These are phyloP conservation scores for Dioctria rufipes DNA, from an alignment of 2,888 invertebrate genomes.

Conservation along the genomic window DNA sequence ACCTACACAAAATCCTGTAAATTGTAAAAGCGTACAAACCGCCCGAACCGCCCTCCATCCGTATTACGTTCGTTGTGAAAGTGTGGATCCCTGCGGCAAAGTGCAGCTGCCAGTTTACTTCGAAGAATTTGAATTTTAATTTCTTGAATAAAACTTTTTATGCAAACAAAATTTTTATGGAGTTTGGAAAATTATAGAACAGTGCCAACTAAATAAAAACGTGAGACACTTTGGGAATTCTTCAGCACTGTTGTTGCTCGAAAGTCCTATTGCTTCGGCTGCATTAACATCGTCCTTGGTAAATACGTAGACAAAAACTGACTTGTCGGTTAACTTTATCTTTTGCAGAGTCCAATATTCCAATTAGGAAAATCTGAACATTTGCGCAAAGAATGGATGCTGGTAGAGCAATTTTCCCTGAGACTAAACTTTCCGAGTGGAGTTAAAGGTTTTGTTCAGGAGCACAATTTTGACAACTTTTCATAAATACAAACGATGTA, in stretches of 20 bases:
- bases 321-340: constrained; percentile 15
- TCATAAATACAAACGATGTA: constrained; percentile 37
- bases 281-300: not conserved
- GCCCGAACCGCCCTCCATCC: not conserved
- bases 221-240: constrained; percentile 17
- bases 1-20: constrained; percentile 11
- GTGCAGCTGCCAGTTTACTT: constrained; percentile 32
- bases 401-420: not conserved
- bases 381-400: constrained; percentile 27
- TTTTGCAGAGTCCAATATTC: not conserved
- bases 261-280: not conserved
- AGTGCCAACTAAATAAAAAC: constrained; percentile 22
- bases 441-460: not conserved
- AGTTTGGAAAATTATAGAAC: not conserved
- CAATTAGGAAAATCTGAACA: constrained; percentile 34
- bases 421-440: not conserved
- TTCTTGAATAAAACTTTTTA: constrained; percentile 29
- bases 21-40: not conserved
- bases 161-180: constrained; percentile 19
- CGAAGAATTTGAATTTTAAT: constrained; percentile 36
- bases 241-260: not conserved
- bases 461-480: constrained; percentile 14
- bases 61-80: not conserved
- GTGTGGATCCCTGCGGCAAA: constrained; percentile 11
- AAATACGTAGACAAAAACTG: constrained; percentile 5